Evolutionary conservation across 2,113 vertebrate species (phyloP), one percentile per base, ranked within the genome.

Genomic region (Coptodon bakossiorum): DNA sequence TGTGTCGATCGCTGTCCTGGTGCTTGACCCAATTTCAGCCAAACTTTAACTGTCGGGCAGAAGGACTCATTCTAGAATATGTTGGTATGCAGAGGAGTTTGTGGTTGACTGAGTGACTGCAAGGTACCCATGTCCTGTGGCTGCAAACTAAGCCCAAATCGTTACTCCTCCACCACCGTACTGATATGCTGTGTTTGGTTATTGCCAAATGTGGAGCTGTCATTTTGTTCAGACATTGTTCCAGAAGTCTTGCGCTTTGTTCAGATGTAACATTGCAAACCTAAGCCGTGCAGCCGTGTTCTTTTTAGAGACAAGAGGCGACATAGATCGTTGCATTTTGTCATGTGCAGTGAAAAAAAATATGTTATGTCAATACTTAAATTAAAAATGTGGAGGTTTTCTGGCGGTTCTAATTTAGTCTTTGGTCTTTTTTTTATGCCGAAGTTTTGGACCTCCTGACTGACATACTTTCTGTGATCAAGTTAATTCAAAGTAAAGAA

Each of bases 91-190:
- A 38, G 22, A 45, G 13, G 38, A 73, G 22, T 73, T 73, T 24
- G 3, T 43, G 22, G n/a, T 71, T 14, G 31, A 71, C 2, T 71
- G 38, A 16, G 27, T 27, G 38, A 24, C 38, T 45, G 66, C 13
- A 45, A 71, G 13, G 0, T 43, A 0, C 38, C 66, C n/a, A 0
- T 24, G 19, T 27, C 66, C 38, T 73, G 38, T 45, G 8, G 66
- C 38, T 27, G 7, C 66, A 73, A 27, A 73, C 22, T 4, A 38
- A 6, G 13, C 38, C 66, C 34, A 73, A 73, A 27, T 73, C 5
- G 2, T 73, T 13, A 73, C 8, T 27, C 38, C 38, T 73, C 13
- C 68, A 27, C 38, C 3, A 3, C 61, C 2, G 6, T 68, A 3
- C 0, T 73, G 68, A 16, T 17, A 45, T 71, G 36, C 0, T 43